Conservation (phyloP, 1,140 invertebrate species). For the Archegozetes longisetosus region DNA sequence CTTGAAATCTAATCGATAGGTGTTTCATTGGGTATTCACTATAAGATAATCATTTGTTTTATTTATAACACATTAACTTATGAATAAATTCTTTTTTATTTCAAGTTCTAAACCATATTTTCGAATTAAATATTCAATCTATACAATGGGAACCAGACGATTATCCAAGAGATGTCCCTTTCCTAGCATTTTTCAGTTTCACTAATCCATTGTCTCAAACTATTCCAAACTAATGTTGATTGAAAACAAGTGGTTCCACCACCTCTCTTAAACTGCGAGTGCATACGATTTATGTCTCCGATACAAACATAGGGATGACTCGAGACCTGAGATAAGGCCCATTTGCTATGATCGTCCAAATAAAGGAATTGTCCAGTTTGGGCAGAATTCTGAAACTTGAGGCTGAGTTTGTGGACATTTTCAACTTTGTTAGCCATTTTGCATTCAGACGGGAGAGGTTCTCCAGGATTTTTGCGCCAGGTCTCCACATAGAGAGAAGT, state of each 20-base stretch:
- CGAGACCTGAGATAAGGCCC: slow-evolving; percentile 46
- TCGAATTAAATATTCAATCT: neutral
- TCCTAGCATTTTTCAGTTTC: slow-evolving; percentile 7
- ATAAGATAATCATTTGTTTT: too few relatives aligned
- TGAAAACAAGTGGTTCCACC: slow-evolving; percentile 64
- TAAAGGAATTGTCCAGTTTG: slow-evolving; percentile 43
- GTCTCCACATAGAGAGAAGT: slow-evolving; percentile 59
- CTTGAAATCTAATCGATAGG: too few relatives aligned
- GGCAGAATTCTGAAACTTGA: slow-evolving; percentile 32
- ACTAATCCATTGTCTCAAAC: slow-evolving; percentile 27
- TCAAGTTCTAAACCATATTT: too few relatives aligned
- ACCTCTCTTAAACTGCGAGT: slow-evolving; percentile 52
- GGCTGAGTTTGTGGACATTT: slow-evolving; percentile 40
- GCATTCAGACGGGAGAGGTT: slow-evolving; percentile 38
- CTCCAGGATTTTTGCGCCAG: slow-evolving; percentile 62
- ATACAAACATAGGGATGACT: slow-evolving; percentile 43
- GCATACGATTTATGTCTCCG: slow-evolving; percentile 77
- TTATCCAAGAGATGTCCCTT: neutral
- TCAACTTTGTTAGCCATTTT: slow-evolving; percentile 38
- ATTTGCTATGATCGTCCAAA: slow-evolving; percentile 75
- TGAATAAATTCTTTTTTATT: too few relatives aligned
- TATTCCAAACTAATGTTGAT: slow-evolving; percentile 34
- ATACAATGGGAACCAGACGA: neutral
- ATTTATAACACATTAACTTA: too few relatives aligned
- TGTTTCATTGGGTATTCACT: too few relatives aligned